Evolutionary conservation across 2,797 vertebrate species (phyloP).

Genomic region (Percopsis omiscomaycus): DNA sequence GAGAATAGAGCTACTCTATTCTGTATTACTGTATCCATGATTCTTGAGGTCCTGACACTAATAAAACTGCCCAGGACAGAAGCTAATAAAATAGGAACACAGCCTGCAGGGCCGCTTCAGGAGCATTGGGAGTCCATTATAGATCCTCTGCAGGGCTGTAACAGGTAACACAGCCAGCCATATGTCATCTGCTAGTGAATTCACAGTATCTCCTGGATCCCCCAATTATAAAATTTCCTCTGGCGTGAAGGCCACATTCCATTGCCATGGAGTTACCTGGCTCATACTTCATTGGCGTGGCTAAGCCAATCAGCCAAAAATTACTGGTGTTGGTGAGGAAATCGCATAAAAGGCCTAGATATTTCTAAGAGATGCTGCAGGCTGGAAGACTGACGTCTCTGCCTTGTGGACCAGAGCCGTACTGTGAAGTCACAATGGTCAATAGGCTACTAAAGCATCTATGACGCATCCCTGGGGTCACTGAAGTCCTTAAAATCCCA

Average conservation of each 20-base stretch:
- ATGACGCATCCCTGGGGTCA: constrained; percentile 38
- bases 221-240: constrained; percentile 74
- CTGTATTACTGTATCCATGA: constrained; percentile 19
- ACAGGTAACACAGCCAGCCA: constrained; percentile 70
- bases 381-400: constrained; percentile 55
- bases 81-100: constrained; percentile 54
- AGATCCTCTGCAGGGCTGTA: constrained; percentile 58
- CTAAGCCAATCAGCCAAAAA: constrained; percentile 30
- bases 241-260: constrained; percentile 61
- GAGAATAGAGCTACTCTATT: background rate
- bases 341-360: background rate
- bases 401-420: constrained; percentile 37
- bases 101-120: constrained; percentile 55
- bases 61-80: constrained; percentile 41
- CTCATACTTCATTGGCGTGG: constrained; percentile 20
- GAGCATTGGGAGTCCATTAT: constrained; percentile 68
- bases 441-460: constrained; percentile 54
- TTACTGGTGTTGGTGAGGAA: background rate
- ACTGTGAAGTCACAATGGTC: constrained; percentile 48
- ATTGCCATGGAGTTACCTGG: constrained; percentile 60
- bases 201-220: constrained; percentile 60
- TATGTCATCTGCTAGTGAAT: constrained; percentile 65
- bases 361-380: constrained; percentile 24
- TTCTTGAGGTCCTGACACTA: constrained; percentile 38
- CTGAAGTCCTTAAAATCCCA: constrained; percentile 58